phyloP scores from a whole-genome alignment of 1,140 invertebrate genomes.

The Drosophila neocordata region DNA sequence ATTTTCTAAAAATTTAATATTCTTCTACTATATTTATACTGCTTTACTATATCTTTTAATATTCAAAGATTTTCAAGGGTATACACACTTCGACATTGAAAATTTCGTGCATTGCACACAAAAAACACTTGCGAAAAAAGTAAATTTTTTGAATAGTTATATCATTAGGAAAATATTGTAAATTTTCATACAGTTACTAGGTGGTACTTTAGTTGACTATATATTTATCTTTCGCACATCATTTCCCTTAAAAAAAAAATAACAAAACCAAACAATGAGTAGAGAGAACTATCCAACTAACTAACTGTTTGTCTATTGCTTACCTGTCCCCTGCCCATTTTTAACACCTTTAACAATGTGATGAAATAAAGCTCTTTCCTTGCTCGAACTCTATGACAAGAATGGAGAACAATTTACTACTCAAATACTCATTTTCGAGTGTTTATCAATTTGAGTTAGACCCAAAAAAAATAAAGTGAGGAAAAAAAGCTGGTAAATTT shows the following conservation, averaged over 20 bases:
- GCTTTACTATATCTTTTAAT: too few species aligned
- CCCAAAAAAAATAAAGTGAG: not conserved
- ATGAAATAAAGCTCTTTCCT: not conserved
- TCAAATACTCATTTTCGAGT: conserved; percentile 3
- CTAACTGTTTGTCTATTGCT: not conserved
- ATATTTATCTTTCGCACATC: conserved; percentile 3
- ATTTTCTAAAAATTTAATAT: too few species aligned
- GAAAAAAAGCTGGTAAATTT: conserved; percentile 2
- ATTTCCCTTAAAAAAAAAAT: not conserved
- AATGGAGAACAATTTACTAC: conserved; percentile 3
- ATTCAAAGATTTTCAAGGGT: too few species aligned
- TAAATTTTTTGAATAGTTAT: not conserved
- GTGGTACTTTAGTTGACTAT: not conserved
- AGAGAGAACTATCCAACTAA: not conserved
- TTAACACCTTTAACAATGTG: not conserved
- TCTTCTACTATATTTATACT: too few species aligned
- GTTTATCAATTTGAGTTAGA: not conserved
- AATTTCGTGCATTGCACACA: too few species aligned
- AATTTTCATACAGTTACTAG: not conserved
- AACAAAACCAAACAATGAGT: not conserved
- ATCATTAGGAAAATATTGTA: not conserved
- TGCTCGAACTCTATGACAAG: not conserved
- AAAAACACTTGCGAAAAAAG: too few species aligned
- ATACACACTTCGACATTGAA: too few species aligned
- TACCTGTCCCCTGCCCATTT: not conserved